Evolutionary conservation across 1,140 invertebrate species (phyloP), one percentile per base, ranked within the genome.

Genomic region (Solen grandis): DNA sequence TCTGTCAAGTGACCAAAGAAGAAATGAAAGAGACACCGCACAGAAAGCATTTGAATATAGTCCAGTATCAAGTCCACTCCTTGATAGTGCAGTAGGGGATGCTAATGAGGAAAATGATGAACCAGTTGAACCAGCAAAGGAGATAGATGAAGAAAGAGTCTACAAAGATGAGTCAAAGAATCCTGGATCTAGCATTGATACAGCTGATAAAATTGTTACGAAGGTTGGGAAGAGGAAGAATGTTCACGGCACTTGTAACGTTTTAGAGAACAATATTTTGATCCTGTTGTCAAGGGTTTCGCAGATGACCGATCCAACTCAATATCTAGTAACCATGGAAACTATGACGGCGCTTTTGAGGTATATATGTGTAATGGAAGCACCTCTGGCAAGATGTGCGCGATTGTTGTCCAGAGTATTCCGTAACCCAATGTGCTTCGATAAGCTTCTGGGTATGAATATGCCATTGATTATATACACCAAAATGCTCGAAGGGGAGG

Each of bases 221-320:
- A 55, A 55, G 27, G 54, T 8, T 16, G 33, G 10, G 5, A 14
- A 62, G 5, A 62, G 5, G 33, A 62, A 62, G 5, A 29, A 27
- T 19, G 59, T 14, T 5, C 5, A 3, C 22, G 46, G 55, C n/a
- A 73, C 19, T 31, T 46, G 41, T 25, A 75, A 38, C 38, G 65
- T 69, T 2, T 84, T 85, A 0, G 84, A 86, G 54, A 72, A 83
- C 52, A 87, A 88, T 60, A 85, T 89, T 57, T 69, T 89, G 27
- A 84, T 85, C n/a, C 54, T 89, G 50, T 52, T 89, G 29, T 89
- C 88, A 1, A 65, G 86, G 35, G 69, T 89, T 5, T 89, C 88
- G 0, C 86, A 87, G 41, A 83, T 82, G 69, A 76, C 72, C 22
- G 82, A 88, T 68, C 87, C 86, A 31, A 83, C 69, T 35, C 54